Evolutionary conservation across 2,888 invertebrate species (phyloP).

Genomic region (Drosophila greeni): DNA sequence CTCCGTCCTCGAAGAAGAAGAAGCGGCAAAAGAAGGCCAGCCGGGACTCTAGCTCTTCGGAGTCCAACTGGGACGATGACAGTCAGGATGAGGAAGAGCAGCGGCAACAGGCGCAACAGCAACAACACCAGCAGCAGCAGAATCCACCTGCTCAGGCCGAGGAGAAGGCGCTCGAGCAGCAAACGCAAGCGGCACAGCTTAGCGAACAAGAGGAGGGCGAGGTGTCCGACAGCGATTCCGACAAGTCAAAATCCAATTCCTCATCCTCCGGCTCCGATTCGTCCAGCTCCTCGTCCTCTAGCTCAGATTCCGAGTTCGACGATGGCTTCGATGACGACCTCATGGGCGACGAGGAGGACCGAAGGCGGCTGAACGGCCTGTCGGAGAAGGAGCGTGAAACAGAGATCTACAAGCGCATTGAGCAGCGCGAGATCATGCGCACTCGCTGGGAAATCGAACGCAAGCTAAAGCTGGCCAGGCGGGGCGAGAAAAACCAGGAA

Average conservation of each 20-base stretch:
- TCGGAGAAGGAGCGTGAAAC: slow-evolving; percentile 98
- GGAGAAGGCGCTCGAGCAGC: slow-evolving; percentile 64
- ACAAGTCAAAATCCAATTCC: slow-evolving; percentile 60
- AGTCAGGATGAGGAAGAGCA: slow-evolving; percentile 72
- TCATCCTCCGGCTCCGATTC: slow-evolving; percentile 61
- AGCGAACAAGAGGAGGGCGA: slow-evolving; percentile 91
- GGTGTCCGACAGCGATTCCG: slow-evolving; percentile 84
- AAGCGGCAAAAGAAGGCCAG: slow-evolving; percentile 77
- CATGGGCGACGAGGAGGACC: slow-evolving; percentile 98
- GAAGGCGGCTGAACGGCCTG: slow-evolving; percentile 91
- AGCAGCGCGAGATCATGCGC: slow-evolving; percentile 94
- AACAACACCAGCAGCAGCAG: slow-evolving; percentile 12
- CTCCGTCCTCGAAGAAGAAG: slow-evolving; percentile 78
- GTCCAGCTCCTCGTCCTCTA: slow-evolving; percentile 78
- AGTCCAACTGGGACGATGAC: slow-evolving; percentile 78
- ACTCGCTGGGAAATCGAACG: slow-evolving; percentile 97
- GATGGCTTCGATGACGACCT: slow-evolving; percentile 98
- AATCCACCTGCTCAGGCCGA: slow-evolving; percentile 23
- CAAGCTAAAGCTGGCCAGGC: slow-evolving; percentile 90
- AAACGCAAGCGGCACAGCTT: slow-evolving; percentile 50
- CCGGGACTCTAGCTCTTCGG: slow-evolving; percentile 72
- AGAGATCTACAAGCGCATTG: slow-evolving; percentile 97
- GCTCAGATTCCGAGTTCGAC: slow-evolving; percentile 91
- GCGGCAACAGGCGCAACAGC: slow-evolving; percentile 7
- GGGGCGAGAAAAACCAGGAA: slow-evolving; percentile 83